Evolutionary conservation across 2,113 vertebrate species (phyloP), one percentile per base, ranked within the genome.

Genomic region (Phrynocephalus versicolor): DNA sequence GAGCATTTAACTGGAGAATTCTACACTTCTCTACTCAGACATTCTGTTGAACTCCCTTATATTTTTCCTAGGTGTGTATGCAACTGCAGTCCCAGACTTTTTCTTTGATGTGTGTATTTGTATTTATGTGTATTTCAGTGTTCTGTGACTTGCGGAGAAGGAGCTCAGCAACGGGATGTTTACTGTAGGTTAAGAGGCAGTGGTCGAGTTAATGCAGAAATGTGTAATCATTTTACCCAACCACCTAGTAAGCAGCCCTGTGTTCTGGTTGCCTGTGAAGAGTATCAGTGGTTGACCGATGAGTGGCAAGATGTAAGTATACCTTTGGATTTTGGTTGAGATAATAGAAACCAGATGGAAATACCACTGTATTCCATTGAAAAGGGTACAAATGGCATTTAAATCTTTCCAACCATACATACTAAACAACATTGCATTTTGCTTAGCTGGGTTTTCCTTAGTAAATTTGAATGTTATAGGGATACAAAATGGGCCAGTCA

Each of bases 91-190:
- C 51, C 15, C 23, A 51, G 39, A n/a, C 30, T n/a, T 18, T 30
- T 41, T 30, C 19, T 19, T 81, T 27, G 51, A 80, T n/a, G 1
- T 58, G 8, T 16, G 67, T 19, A 37, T 82, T 73, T 41, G 58
- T 1, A 81, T 93, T 85, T 13, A 37, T 79, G 81, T 60, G 57
- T 1, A 82, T 94, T 87, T 39, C 16, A 99, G 98, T 99, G 98
- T 78, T 98, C 98, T 9, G 96, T 95, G 37, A 97, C 97, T 89
- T 99, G 98, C 80, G 98, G 98, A 27, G 89, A 87, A 1, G 98
- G 98, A 35, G 83, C 95, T 72, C 97, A 98, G 95, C 95, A 88
- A 5, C 96, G 98, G 69, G 96, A 97, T 0, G 72, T 98, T 69
- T 98, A 95, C 94, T 99, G 98, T 82, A 92, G 97, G 79, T 91